Conservation (phyloP, 2,888 invertebrate genomes). For the Hypselothyrea guttata region DNA sequence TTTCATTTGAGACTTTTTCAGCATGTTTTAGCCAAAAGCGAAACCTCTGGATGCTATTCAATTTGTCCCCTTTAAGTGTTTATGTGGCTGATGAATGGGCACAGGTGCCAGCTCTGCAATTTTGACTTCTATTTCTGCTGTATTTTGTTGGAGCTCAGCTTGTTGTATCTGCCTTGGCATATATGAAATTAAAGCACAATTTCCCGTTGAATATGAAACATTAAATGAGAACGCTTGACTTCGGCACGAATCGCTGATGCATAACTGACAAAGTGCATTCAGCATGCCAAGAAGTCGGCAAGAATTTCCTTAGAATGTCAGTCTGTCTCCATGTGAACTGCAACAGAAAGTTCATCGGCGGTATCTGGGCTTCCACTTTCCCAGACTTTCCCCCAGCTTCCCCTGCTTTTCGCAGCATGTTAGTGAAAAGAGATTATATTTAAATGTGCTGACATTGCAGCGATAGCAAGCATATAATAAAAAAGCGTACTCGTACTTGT, state of each 20-base stretch:
- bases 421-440: conserved; percentile 31
- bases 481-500: conserved; percentile 14
- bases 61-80: conserved; percentile 9
- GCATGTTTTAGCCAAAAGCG: too few relatives aligned
- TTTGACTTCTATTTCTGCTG: conserved; percentile 9
- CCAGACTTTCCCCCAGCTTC: neutral
- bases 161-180: too few relatives aligned
- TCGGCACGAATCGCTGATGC: conserved; percentile 17
- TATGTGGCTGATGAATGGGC: conserved; percentile 35
- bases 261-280: neutral
- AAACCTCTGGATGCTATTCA: neutral
- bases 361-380: conserved; percentile 4
- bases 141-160: too few relatives aligned
- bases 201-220: neutral
- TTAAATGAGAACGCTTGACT: conserved; percentile 6
- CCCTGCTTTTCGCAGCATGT: conserved; percentile 1
- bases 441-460: conserved; percentile 31
- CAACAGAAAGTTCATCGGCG: conserved; percentile 27
- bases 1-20: conserved; percentile 19
- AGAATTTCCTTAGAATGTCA: neutral
- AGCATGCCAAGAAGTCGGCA: too few relatives aligned
- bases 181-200: conserved; percentile 6
- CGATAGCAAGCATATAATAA: neutral
- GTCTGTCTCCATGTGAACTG: conserved; percentile 25
- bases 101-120: neutral